These are phyloP conservation scores for Ruditapes philippinarum DNA, from an alignment of 1,140 invertebrate genomes.

Conservation along the genomic window DNA sequence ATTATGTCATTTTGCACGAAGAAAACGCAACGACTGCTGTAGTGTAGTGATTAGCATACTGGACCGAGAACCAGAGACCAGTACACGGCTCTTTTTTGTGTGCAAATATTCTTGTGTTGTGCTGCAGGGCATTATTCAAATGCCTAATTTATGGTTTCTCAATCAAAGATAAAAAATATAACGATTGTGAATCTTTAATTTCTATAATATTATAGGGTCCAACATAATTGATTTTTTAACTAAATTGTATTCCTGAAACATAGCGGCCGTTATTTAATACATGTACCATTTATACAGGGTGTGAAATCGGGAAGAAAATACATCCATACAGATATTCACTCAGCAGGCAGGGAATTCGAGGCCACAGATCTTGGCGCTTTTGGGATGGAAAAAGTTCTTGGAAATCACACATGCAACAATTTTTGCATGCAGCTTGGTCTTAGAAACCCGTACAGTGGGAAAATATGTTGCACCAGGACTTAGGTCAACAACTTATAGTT, in stretches of 20 bases:
- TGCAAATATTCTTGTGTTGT: not conserved
- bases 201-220: not conserved
- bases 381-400: conserved; percentile 44
- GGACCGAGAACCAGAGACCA: no score
- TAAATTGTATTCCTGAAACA: not conserved
- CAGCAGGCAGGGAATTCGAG: not conserved
- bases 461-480: not conserved
- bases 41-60: no score
- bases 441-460: not conserved
- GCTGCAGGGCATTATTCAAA: not conserved
- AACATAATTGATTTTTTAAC: not conserved
- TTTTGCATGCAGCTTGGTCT: conserved; percentile 22
- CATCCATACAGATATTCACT: conserved; percentile 40
- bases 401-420: conserved; percentile 29
- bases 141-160: not conserved
- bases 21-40: no score
- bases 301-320: conserved; percentile 9
- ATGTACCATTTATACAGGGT: not conserved
- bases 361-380: conserved; percentile 41
- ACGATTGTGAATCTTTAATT: not conserved
- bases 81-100: no score
- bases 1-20: no score
- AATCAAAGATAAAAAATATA: not conserved
- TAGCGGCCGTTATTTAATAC: not conserved
- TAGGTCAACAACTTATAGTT: no score